Evolutionary conservation across 2,113 vertebrate species (phyloP).

Genomic region (Galbula dea): DNA sequence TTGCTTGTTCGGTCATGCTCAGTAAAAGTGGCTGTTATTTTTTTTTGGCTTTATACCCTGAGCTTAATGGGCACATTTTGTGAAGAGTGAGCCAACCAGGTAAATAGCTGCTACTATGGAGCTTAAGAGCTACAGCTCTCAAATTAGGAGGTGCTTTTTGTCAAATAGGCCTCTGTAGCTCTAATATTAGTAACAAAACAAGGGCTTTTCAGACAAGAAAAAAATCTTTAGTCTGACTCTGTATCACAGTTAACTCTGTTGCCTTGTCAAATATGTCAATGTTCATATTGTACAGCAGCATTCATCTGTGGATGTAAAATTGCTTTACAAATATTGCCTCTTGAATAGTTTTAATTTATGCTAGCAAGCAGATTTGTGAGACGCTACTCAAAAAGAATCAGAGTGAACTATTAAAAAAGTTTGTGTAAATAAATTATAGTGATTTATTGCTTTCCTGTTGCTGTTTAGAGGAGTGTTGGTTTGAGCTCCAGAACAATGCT

Average conservation of each 20-base stretch:
- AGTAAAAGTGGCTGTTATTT: background rate
- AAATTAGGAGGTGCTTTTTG: constrained; percentile 69
- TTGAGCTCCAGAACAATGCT: background rate
- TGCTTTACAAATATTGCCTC: constrained; percentile 46
- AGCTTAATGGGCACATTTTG: constrained; percentile 66
- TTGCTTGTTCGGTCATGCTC: constrained; percentile 30
- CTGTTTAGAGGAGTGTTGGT: background rate
- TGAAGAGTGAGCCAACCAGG: constrained; percentile 65
- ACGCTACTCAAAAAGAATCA: constrained; percentile 20
- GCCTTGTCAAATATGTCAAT: constrained; percentile 67
- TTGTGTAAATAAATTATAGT: constrained; percentile 47
- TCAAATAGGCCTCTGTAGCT: constrained; percentile 60
- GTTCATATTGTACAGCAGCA: constrained; percentile 41
- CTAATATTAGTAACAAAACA: constrained; percentile 71
- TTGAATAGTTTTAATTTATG: constrained; percentile 56
- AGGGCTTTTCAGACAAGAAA: constrained; percentile 64
- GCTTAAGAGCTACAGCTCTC: constrained; percentile 67
- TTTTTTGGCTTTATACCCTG: constrained; percentile 28
- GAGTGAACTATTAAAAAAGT: constrained; percentile 37
- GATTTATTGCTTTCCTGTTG: constrained; percentile 26
- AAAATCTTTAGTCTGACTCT: constrained; percentile 63
- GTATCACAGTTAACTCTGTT: constrained; percentile 62
- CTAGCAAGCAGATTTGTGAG: constrained; percentile 20
- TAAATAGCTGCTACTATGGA: constrained; percentile 68
- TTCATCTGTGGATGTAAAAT: constrained; percentile 50